Conservation (phyloP, 2,113 vertebrate genomes). For the Haemorhous mexicanus region DNA sequence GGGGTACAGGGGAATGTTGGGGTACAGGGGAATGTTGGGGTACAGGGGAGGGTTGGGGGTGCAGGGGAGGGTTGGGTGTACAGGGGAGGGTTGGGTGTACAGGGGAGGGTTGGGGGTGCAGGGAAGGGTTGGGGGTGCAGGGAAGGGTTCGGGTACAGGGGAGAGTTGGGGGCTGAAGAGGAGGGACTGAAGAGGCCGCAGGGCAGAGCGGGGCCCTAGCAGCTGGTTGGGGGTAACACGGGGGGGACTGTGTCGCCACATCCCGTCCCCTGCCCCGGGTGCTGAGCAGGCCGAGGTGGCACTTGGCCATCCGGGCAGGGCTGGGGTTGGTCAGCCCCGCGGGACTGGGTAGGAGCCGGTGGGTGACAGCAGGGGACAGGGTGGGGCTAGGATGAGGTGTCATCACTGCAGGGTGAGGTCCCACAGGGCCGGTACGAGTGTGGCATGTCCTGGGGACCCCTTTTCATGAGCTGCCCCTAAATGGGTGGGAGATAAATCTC, state of each 20-base stretch:
- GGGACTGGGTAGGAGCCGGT: too few species aligned
- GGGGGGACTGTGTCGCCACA: not conserved
- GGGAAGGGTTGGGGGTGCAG: too few species aligned
- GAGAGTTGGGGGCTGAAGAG: fast-evolving
- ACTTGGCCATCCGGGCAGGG: not conserved
- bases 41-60: too few species aligned
- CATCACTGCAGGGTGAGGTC: not conserved
- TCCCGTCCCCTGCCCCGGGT: not conserved
- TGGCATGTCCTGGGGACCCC: not conserved
- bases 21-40: too few species aligned
- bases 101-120: too few species aligned
- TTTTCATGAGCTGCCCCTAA: not conserved
- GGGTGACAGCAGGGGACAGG: not conserved
- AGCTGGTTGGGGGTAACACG: not conserved
- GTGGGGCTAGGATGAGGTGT: not conserved
- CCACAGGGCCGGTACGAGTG: not conserved
- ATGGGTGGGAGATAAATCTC: not conserved
- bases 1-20: too few species aligned
- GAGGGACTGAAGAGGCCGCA: not conserved
- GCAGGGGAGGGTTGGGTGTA: too few species aligned
- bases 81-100: too few species aligned
- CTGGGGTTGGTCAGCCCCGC: not conserved
- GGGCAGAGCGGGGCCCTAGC: not conserved
- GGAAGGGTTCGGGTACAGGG: too few species aligned
- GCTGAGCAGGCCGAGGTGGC: not conserved